phyloP scores from a whole-genome alignment of 2,797 vertebrate genomes.

The Phalloptychus januarius region DNA sequence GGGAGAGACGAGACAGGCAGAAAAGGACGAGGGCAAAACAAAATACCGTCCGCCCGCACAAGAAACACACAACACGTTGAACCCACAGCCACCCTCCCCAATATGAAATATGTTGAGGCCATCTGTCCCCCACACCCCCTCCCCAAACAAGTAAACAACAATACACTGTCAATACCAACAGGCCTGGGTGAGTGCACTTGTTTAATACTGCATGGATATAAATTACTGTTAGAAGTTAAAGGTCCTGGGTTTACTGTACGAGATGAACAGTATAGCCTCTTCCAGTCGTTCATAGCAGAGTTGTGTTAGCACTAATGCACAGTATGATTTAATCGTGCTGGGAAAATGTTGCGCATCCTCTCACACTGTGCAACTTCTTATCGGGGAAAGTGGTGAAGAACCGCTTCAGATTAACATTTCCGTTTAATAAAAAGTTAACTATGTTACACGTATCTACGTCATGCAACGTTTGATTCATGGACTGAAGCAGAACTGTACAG shows the following conservation, averaged over 20 bases:
- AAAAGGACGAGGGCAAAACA: conserved; percentile 77
- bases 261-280: conserved; percentile 25
- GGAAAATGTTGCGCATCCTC: conserved; percentile 34
- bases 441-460: background rate
- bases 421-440: background rate
- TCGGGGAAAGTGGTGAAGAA: background rate
- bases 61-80: conserved; percentile 69
- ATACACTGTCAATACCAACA: conserved; percentile 72
- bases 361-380: conserved; percentile 5
- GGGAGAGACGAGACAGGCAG: conserved; percentile 71
- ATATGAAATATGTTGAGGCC: conserved; percentile 77
- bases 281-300: background rate
- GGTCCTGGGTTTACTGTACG: conserved; percentile 40
- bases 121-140: no score
- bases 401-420: background rate
- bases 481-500: background rate
- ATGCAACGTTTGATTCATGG: background rate
- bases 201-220: conserved; percentile 62
- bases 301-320: conserved; percentile 2
- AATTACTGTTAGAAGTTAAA: conserved; percentile 56
- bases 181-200: conserved; percentile 48
- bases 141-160: conserved; percentile 75
- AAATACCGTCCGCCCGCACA: conserved; percentile 70
- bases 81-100: conserved; percentile 62
- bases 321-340: background rate